Base-by-base conservation (phyloP, 2,113 vertebrate species). In the Melanerpes aurifrons region DNA sequence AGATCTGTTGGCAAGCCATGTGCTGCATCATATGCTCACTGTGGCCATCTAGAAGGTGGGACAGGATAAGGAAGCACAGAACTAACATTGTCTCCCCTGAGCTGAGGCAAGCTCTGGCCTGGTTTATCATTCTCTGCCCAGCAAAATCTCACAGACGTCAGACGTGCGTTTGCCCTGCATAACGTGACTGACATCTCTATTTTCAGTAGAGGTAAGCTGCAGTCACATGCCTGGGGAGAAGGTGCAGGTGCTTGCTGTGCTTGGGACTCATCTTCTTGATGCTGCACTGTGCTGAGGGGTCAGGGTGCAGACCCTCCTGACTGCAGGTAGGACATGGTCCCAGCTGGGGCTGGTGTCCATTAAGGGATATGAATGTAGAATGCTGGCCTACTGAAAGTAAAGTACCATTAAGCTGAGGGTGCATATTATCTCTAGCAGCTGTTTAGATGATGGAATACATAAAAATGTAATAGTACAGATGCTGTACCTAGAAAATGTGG, bases 141-240 rank as follows among this genome's bases (percentile, higher is more conserved):
- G 82, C 35, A 32, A 47, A 53, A 43, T 62, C 79, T 91, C 82
- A 22, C 35, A 43, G 93, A 87, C 32, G 31, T 91, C 87, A 95
- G 24, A 37, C 0, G 1, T 69, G 75, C 26, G 19, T 35, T 67
- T 83, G 94, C 87, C 95, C 96, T 77, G 90, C 76, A 81, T 86
- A 86, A 50, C 2, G 1, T 83, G 87, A 95, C 43, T 85, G 93
- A 81, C 58, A 54, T 64, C 82, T 87, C 95, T 92, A 93, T 94
- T 96, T 93, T 89, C 78, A 91, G 87, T 13, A 43, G 53, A 84
- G 88, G 45, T 82, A 71, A 82, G 62, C 82, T 74, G 59, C 72
- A 80, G 91, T 28, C 48, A 19, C 2, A 1, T 37, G 54, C 40
- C 79, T 74, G 66, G 79, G 78, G 47, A 90, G 47, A 87, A 93